These are phyloP conservation scores for Rhopalosiphum padi DNA, from an alignment of 1,140 invertebrate species.

Conservation along the genomic window DNA sequence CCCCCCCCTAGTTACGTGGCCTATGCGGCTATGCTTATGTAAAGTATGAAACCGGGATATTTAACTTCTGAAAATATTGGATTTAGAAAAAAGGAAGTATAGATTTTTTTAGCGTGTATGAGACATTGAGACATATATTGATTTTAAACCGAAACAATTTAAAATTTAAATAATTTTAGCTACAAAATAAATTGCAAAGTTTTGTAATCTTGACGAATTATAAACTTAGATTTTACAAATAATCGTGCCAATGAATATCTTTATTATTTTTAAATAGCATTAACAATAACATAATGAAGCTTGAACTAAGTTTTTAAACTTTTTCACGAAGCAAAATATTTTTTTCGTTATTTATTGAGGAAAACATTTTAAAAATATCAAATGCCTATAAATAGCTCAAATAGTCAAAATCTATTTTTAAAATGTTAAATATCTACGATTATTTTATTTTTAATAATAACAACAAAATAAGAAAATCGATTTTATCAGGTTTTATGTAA, in stretches of 20 bases:
- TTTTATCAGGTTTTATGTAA: not conserved
- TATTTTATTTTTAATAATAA: too few relatives aligned
- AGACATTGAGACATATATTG: too few relatives aligned
- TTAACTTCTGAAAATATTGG: too few relatives aligned
- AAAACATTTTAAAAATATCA: not conserved
- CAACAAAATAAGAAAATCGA: too few relatives aligned
- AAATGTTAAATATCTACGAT: too few relatives aligned
- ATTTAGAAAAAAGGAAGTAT: too few relatives aligned
- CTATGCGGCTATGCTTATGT: too few relatives aligned
- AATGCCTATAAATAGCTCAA: not conserved
- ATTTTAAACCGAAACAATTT: too few relatives aligned
- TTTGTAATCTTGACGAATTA: not conserved
- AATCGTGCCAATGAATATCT: accelerated
- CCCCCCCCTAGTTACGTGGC: too few relatives aligned
- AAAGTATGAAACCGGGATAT: too few relatives aligned
- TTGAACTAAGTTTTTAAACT: not conserved
- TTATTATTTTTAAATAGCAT: not conserved
- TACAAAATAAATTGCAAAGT: not conserved
- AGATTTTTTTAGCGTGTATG: too few relatives aligned
- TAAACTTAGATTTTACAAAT: not conserved
- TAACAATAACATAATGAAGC: not conserved
- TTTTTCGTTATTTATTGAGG: not conserved
- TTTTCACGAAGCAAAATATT: not conserved
- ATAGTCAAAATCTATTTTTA: not conserved
- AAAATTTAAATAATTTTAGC: not conserved